phyloP scores from a whole-genome alignment of 1,140 invertebrate species.

The Ruditapes philippinarum region DNA sequence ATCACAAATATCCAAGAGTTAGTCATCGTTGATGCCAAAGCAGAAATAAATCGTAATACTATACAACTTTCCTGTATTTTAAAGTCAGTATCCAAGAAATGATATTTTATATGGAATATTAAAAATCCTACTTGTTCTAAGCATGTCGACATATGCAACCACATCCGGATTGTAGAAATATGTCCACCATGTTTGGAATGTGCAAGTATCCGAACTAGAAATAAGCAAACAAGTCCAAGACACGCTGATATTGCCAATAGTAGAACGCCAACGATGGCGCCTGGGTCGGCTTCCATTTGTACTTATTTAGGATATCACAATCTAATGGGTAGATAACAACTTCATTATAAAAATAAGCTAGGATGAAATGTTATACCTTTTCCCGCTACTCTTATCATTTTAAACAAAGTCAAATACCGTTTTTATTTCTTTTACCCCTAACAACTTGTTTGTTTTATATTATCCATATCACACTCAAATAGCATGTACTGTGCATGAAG shows the following conservation, averaged over 20 bases:
- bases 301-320: too few relatives aligned
- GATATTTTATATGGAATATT: slow-evolving; percentile 32
- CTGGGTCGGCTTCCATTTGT: too few relatives aligned
- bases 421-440: too few relatives aligned
- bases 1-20: slow-evolving; percentile 37
- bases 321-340: too few relatives aligned
- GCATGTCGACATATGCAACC: slow-evolving; percentile 8
- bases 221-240: background rate
- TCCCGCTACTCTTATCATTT: too few relatives aligned
- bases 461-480: too few relatives aligned
- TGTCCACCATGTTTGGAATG: slow-evolving; percentile 11
- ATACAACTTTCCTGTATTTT: background rate
- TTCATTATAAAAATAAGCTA: too few relatives aligned
- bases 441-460: too few relatives aligned
- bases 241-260: background rate
- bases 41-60: slow-evolving; percentile 5
- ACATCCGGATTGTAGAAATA: slow-evolving; percentile 37
- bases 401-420: too few relatives aligned
- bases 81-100: slow-evolving; percentile 25
- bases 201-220: background rate
- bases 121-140: slow-evolving; percentile 11
- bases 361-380: too few relatives aligned
- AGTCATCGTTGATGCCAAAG: background rate
- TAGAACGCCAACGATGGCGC: background rate
- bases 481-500: too few relatives aligned